These are phyloP conservation scores for Xylocampa areola DNA, from an alignment of 2,888 invertebrate species.

Conservation along the genomic window DNA sequence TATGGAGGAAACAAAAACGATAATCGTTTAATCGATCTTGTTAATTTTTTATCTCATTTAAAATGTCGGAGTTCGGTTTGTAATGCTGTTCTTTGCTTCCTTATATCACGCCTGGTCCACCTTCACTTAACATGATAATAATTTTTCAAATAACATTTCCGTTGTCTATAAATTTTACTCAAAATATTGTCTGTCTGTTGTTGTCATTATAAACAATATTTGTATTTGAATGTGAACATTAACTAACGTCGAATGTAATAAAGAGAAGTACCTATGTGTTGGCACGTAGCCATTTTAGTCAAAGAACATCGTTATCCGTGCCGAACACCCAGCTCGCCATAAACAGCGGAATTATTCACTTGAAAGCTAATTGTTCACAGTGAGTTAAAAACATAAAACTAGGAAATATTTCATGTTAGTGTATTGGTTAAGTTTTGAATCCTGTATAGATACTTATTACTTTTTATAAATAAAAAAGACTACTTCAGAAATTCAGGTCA, in stretches of 20 bases:
- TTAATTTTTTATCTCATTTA: constrained; percentile 21
- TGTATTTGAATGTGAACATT: constrained; percentile 18
- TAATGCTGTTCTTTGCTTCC: constrained; percentile 30
- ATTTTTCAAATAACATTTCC: constrained; percentile 36
- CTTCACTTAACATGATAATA: constrained; percentile 43
- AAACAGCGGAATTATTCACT: constrained; percentile 42
- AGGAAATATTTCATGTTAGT: constrained; percentile 11
- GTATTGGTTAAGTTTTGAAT: neutral
- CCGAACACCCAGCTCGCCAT: constrained; percentile 25
- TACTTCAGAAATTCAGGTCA: no score
- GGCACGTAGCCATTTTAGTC: constrained; percentile 40
- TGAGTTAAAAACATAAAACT: constrained; percentile 19
- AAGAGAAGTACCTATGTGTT: constrained; percentile 23
- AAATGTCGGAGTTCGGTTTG: constrained; percentile 38
- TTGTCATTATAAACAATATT: constrained; percentile 15
- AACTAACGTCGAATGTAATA: constrained; percentile 13
- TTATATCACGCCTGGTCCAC: constrained; percentile 43
- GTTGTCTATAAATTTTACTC: constrained; percentile 18
- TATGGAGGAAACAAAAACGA: constrained; percentile 14
- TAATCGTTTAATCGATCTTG: constrained; percentile 13
- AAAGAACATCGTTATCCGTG: constrained; percentile 28
- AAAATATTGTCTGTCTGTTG: constrained; percentile 8
- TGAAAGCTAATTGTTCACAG: constrained; percentile 36
- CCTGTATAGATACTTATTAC: no score
- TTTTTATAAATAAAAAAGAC: no score